Conservation (phyloP, 2,113 vertebrate species). For the Trachemys scripta region DNA sequence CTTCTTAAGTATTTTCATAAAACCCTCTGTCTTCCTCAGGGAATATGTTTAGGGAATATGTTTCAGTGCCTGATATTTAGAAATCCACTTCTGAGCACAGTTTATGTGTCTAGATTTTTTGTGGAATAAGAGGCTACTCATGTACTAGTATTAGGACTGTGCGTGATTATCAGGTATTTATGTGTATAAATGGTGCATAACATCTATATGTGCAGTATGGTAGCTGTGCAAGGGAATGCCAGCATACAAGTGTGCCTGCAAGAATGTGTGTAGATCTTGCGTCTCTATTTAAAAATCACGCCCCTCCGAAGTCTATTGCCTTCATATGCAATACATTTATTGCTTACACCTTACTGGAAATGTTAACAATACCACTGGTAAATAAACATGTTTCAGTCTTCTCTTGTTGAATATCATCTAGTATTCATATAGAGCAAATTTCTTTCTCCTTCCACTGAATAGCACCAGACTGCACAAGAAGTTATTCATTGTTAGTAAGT, state of each 20-base stretch:
- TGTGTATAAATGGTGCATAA: not conserved
- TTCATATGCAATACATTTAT: not conserved
- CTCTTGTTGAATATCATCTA: not conserved
- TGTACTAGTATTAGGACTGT: not conserved
- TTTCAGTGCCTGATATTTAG: not conserved
- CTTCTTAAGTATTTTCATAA: not conserved
- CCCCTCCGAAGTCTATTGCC: not conserved
- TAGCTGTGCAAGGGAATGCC: not conserved
- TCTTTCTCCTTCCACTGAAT: not conserved
- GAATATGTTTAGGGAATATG: not conserved
- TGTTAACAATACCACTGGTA: not conserved
- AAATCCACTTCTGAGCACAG: not conserved
- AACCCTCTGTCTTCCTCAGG: not conserved
- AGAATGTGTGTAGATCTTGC: not conserved
- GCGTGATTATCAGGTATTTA: not conserved
- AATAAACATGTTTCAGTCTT: not conserved
- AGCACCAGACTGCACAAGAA: not conserved
- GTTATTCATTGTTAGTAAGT: not conserved
- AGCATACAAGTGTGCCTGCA: not conserved
- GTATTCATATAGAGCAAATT: accelerated
- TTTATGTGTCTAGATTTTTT: not conserved
- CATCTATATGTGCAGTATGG: not conserved
- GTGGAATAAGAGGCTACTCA: not conserved
- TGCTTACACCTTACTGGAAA: not conserved
- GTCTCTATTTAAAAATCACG: not conserved